Evolutionary conservation across 2,888 invertebrate genomes (phyloP), one percentile per base, ranked within the genome.

Genomic region (Drosophila fulvimacula): DNA sequence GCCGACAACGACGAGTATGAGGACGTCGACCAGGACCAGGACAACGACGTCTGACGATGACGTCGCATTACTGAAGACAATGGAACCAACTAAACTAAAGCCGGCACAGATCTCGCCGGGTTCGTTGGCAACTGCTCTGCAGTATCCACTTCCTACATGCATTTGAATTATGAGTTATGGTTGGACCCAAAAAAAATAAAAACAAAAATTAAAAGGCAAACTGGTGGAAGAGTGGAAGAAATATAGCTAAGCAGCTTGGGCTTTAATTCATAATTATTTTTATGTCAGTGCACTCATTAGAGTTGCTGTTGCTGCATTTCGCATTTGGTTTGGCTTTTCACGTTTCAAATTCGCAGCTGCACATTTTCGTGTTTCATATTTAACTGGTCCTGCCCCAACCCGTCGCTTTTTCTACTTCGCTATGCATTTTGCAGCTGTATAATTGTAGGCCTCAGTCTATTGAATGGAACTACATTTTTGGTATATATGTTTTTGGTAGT

Each of bases 211-310:
- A 30, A 73, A 59, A 65, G 39, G 53, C 72, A 67, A 57, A 63
- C 46, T 34, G 32, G 44, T 32, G 42, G 53, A 64, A 36, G 64
- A 44, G 38, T 34, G 11, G 9, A 36, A 65, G 56, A 69, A 68
- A 57, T 55, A 56, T 46, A 67, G 36, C 82, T 72, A 60, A 82
- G 65, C 78, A 84, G 74, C 80, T 87, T 72, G 73, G 85, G 66
- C 73, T 82, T 84, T 87, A 84, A 84, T 88, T 84, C 82, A 84
- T 82, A 84, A 87, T 84, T 85, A 84, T 88, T 84, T 84, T 84
- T 84, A 87, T 84, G 83, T 85, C 88, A 87, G 83, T 70, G 85
- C 76, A 78, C 82, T 84, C 85, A 84, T 84, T 84, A 84, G 82
- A 78, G 75, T 75, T 60, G n/a, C 44, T 24, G 36, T 10, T 36